Conservation (phyloP, 2,113 vertebrate species). For the Lepus timidus region DNA sequence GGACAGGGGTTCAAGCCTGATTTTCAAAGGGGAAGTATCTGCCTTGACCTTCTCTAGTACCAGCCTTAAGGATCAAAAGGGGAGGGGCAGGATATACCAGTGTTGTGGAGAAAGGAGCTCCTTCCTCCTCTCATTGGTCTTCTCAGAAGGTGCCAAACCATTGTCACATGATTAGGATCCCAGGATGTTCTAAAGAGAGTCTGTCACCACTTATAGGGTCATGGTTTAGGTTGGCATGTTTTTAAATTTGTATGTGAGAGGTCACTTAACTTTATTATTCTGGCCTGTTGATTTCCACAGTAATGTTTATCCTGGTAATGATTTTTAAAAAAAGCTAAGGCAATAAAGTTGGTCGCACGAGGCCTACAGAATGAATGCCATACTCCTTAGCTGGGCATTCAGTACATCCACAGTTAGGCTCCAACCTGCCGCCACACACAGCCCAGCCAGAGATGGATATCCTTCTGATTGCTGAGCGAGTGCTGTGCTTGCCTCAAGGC, state of each 20-base stretch:
- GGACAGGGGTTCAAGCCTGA: neutral
- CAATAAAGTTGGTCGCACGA: neutral
- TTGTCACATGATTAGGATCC: constrained; percentile 20
- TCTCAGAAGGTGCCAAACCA: neutral
- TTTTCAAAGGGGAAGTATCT: neutral
- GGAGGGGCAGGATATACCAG: neutral
- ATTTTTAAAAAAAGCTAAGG: neutral
- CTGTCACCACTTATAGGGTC: neutral
- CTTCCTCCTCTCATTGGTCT: neutral
- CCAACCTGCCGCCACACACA: neutral
- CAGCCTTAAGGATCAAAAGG: neutral
- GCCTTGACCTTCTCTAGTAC: neutral
- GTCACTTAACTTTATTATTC: constrained; percentile 24
- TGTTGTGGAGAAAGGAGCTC: neutral
- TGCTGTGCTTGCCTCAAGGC: neutral
- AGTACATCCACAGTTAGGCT: neutral
- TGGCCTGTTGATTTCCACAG: neutral
- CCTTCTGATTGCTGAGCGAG: neutral
- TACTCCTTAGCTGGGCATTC: constrained; percentile 17
- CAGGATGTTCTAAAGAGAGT: constrained; percentile 26
- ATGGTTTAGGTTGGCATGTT: constrained; percentile 48
- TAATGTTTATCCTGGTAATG: neutral
- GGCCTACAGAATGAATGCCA: constrained; percentile 3
- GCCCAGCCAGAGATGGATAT: neutral
- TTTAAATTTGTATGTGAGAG: constrained; percentile 45